Base-by-base conservation (phyloP, 1,140 invertebrate species). In the Drosophila truncata region DNA sequence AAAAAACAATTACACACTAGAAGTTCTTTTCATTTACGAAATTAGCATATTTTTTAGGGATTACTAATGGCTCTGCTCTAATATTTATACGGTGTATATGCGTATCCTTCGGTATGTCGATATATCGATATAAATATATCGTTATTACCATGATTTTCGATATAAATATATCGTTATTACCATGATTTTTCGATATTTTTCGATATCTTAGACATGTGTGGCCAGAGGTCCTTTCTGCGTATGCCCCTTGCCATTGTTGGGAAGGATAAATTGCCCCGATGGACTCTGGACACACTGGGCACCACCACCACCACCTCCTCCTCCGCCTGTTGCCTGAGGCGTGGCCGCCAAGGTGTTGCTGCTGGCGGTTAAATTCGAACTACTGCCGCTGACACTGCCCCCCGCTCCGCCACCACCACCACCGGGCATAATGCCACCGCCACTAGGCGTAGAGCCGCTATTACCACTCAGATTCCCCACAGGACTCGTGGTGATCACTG, bases 191-290 rank as follows among this genome's bases (percentile, higher is more conserved):
- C 44, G 23, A 46, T 25, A 23, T 16, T 4, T 14, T 14, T 7
- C 41, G 37, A 39, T 39, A 39, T 39, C 23, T 92, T 93, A 93
- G 50, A 93, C 92, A 57, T 93, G 92, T 7, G 92, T 93, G 44
- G 92, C 92, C 64, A 93, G 62, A 18, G 92, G 85, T 23, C 92
- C 92, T 33, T 92, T 92, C 27, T 92, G 92, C 18, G 73, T 88
- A 31, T 81, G 84, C 16, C 91, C 83, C 66, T 93, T 92, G 58
- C 91, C 91, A 82, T 93, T 93, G 47, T 83, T 91, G 47, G 92
- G 91, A 75, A 93, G 49, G 49, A 93, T 93, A 39, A 93, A 92
- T 59, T 93, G 92, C n/a, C 92, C 92, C 74, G 92, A 92, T 39
- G 92, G 91, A 82, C 91, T 93, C 62, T 93, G 88, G 55, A 82